These are phyloP conservation scores for Neodiprion fabricii DNA, from an alignment of 1,140 invertebrate genomes.

Conservation along the genomic window DNA sequence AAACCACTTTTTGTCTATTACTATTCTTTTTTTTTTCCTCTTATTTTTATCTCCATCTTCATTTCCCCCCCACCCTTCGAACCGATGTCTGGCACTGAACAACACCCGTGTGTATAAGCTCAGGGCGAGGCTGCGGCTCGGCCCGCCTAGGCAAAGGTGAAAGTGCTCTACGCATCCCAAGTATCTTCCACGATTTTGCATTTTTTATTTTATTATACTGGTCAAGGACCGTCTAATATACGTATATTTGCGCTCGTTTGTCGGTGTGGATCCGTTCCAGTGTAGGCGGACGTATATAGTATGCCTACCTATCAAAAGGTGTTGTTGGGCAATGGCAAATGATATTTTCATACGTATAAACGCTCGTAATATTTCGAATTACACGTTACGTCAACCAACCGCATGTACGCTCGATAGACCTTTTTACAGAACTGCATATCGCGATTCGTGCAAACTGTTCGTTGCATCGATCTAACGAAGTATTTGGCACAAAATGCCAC, in stretches of 20 bases:
- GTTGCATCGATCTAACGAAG: constrained; percentile 21
- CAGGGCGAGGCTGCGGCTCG: constrained; percentile 23
- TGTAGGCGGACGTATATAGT: constrained; percentile 30
- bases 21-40: no score
- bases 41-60: no score
- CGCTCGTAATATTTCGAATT: constrained; percentile 6
- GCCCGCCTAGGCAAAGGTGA: constrained; percentile 27
- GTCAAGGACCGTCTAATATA: constrained; percentile 37
- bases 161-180: constrained; percentile 38
- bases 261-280: constrained; percentile 16
- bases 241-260: no score
- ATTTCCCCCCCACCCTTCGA: no score
- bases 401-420: background rate
- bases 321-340: constrained; percentile 11
- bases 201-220: constrained; percentile 36
- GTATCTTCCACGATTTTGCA: constrained; percentile 39
- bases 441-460: constrained; percentile 10
- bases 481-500: no score
- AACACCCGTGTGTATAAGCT: background rate
- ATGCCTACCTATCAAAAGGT: constrained; percentile 21
- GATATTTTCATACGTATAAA: background rate
- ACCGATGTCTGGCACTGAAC: background rate
- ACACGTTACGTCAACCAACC: background rate
- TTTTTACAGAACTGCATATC: constrained; percentile 9
- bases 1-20: no score